A percentile compares a stretch with the other conserved stretches of the same genome.
These are phyloP conservation scores for Capreolus pygargus DNA, from an alignment of 2,113 vertebrate genomes.

Conservation along the genomic window DNA sequence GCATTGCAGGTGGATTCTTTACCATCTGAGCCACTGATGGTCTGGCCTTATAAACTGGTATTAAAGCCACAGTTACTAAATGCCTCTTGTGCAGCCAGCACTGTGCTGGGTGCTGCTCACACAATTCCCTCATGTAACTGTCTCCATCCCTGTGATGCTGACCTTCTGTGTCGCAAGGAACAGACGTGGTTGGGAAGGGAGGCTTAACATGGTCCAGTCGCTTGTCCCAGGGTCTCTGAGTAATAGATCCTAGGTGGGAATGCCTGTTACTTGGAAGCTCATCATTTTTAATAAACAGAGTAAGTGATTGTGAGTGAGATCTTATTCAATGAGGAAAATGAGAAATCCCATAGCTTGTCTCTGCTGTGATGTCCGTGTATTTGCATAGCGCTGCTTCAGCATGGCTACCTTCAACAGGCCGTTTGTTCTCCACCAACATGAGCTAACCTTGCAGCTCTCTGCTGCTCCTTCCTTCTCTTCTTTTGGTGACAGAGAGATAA, in stretches of 20 bases:
- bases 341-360: neutral
- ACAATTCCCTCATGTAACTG: rapidly evolving
- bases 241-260: neutral
- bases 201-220: rapidly evolving
- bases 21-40: neutral
- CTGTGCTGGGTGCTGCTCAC: neutral
- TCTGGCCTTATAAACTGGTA: neutral
- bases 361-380: too few species aligned
- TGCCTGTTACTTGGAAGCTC: neutral
- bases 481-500: constrained; percentile 52
- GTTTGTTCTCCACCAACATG: neutral
- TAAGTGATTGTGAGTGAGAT: neutral
- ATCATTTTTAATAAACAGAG: neutral
- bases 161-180: neutral
- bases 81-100: neutral
- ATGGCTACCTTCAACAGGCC: neutral
- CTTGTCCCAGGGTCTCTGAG: neutral
- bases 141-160: neutral
- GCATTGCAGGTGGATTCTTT: neutral
- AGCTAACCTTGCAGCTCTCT: constrained; percentile 47
- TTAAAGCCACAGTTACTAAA: neutral
- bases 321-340: neutral
- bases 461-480: neutral
- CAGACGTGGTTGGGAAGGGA: neutral
- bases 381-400: neutral